A percentile compares a stretch with the other conserved stretches of the same genome.
Conservation (phyloP, 2,797 vertebrate species). For the Tadarida brasiliensis region DNA sequence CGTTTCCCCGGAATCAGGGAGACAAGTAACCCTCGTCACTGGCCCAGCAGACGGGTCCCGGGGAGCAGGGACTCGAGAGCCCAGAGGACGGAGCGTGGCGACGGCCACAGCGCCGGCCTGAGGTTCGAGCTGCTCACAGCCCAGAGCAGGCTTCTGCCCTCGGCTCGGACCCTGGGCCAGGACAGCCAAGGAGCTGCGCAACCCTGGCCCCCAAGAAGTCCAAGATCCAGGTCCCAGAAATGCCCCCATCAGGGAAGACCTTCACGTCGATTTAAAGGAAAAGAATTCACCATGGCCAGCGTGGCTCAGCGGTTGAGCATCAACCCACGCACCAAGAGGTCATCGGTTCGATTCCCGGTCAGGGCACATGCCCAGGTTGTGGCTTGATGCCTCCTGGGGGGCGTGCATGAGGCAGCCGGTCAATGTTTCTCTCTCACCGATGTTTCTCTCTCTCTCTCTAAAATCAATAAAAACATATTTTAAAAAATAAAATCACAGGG, state of each 20-base stretch:
- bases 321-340: too few relatives aligned
- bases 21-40: rapidly evolving
- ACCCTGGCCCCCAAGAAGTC: too few relatives aligned
- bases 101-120: rapidly evolving
- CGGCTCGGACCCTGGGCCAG: rapidly evolving
- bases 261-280: not conserved
- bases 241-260: rapidly evolving
- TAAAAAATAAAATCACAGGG: not conserved
- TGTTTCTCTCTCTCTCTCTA: too few relatives aligned
- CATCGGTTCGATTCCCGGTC: too few relatives aligned
- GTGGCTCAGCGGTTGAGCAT: not conserved
- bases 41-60: not conserved
- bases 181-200: rapidly evolving
- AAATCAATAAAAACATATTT: too few relatives aligned
- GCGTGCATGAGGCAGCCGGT: too few relatives aligned
- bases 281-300: too few relatives aligned
- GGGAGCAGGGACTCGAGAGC: not conserved
- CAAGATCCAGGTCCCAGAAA: not conserved
- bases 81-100: not conserved
- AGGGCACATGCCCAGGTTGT: too few relatives aligned
- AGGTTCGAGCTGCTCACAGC: not conserved
- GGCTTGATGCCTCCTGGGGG: too few relatives aligned
- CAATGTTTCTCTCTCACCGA: too few relatives aligned
- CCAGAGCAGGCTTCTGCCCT: not conserved
- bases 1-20: not conserved